These are phyloP conservation scores for Chesias legatella DNA, from an alignment of 2,888 invertebrate species.

Conservation along the genomic window DNA sequence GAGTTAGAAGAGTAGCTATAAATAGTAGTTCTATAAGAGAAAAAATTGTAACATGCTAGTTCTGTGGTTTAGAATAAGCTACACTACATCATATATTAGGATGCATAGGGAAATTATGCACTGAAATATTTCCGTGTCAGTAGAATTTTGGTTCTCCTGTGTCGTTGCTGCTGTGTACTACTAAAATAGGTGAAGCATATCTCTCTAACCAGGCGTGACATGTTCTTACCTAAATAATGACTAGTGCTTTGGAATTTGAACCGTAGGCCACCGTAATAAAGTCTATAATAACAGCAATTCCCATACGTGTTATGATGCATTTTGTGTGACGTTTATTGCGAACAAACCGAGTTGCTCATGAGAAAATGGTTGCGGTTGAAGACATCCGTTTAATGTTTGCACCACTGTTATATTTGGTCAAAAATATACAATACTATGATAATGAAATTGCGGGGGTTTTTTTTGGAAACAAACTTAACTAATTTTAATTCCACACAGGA, in stretches of 20 bases:
- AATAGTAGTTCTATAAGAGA: no score
- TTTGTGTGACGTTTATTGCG: slow-evolving; percentile 42
- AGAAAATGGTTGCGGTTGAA: slow-evolving; percentile 29
- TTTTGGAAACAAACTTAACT: no score
- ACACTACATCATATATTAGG: no score
- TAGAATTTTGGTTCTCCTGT: no score
- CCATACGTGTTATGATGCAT: slow-evolving; percentile 17
- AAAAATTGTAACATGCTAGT: no score
- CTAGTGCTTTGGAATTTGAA: slow-evolving; percentile 16
- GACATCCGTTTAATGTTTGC: slow-evolving; percentile 26
- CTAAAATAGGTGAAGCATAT: slow-evolving; percentile 57
- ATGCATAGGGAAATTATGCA: no score
- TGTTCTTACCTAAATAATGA: slow-evolving; percentile 30
- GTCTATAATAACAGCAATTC: slow-evolving; percentile 4
- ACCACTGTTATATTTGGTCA: background rate
- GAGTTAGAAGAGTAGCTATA: no score
- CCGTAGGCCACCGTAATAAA: slow-evolving; percentile 24
- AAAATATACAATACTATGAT: background rate
- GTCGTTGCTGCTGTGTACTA: slow-evolving; percentile 45
- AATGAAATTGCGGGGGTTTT: no score
- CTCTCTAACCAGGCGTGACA: slow-evolving; percentile 48
- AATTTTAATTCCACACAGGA: no score
- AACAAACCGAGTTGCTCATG: slow-evolving; percentile 33
- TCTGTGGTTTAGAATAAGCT: no score
- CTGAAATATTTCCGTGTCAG: no score